Evolutionary conservation across 2,797 vertebrate genomes (phyloP), one percentile per base, ranked within the genome.

Genomic region (Artibeus jamaicensis): DNA sequence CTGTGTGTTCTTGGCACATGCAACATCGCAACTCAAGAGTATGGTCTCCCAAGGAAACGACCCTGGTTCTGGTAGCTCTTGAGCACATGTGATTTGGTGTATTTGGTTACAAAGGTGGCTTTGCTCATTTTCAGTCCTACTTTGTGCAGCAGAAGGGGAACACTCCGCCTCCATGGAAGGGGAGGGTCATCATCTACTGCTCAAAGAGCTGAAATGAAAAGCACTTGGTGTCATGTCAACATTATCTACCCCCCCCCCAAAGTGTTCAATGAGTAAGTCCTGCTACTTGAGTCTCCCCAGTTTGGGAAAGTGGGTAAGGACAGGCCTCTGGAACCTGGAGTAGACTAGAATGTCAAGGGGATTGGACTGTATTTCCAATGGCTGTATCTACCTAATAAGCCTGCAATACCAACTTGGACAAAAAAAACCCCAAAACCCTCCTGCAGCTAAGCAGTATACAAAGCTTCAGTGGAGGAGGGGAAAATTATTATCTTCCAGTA

Each of bases 121-220:
- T 62, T 86, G 67, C 89, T 95, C 50, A 57, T 74, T 81, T 83
- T 81, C 70, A 79, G 29, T 73, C 37, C 85, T 46, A 48, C 22
- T 59, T 89, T 87, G 29, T 15, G 44, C 22, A 34, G n/a, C 76
- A 89, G 88, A 89, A 65, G 68, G 22, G 81, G 79, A 86, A 89
- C 39, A 44, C 12, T 71, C 89, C 55, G 39, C 83, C 76, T 79
- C 84, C 34, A 44, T 19, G 39, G 74, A 95, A 59, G 46, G 84
- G 46, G 67, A 91, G 55, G 42, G 74, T 68, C 81, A 50, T 90
- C n/a, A 44, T 76, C 46, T 94, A 71, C 83, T 89, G 81, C 84
- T 92, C 83, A 12, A 94, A 93, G 78, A 94, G 29, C 79, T 91
- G 59, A 59, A 90, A 83, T n/a, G 67, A 88, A 94, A 97, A 97